Evolutionary conservation across 2,888 invertebrate genomes (phyloP).

Genomic region (Catotricha subobsoleta): DNA sequence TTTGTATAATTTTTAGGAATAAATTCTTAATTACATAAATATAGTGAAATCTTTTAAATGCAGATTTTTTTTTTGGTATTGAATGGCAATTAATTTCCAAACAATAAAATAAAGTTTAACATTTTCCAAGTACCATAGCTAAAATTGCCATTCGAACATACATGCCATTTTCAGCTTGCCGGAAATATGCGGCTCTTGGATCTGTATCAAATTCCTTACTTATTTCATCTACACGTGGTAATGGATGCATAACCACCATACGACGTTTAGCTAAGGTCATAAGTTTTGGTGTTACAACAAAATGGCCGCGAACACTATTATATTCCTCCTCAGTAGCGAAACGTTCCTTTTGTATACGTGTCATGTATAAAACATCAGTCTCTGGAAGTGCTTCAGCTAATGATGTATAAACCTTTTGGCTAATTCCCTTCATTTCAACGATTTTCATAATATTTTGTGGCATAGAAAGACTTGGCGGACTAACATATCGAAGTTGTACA

Average conservation of each 20-base stretch:
- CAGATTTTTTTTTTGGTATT: background rate
- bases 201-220: slow-evolving; percentile 90
- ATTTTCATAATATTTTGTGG: slow-evolving; percentile 69
- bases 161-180: slow-evolving; percentile 96
- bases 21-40: too few species aligned
- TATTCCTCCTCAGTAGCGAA: slow-evolving; percentile 73
- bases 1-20: too few species aligned
- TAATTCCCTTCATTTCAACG: slow-evolving; percentile 58
- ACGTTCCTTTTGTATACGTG: slow-evolving; percentile 88
- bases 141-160: slow-evolving; percentile 96
- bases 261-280: slow-evolving; percentile 88
- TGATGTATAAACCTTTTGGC: slow-evolving; percentile 36
- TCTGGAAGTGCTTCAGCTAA: slow-evolving; percentile 19
- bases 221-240: slow-evolving; percentile 89
- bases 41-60: too few species aligned
- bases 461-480: slow-evolving; percentile 76
- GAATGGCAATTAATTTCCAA: background rate
- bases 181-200: slow-evolving; percentile 93
- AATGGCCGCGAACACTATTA: slow-evolving; percentile 64
- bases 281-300: slow-evolving; percentile 81
- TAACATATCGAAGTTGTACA: slow-evolving; percentile 81
- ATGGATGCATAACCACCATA: slow-evolving; percentile 94
- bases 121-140: slow-evolving; percentile 62
- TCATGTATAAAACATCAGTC: slow-evolving; percentile 97
- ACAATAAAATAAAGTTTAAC: background rate